These are phyloP conservation scores for Drosophila setosimentum DNA, from an alignment of 2,888 invertebrate species.

Conservation along the genomic window DNA sequence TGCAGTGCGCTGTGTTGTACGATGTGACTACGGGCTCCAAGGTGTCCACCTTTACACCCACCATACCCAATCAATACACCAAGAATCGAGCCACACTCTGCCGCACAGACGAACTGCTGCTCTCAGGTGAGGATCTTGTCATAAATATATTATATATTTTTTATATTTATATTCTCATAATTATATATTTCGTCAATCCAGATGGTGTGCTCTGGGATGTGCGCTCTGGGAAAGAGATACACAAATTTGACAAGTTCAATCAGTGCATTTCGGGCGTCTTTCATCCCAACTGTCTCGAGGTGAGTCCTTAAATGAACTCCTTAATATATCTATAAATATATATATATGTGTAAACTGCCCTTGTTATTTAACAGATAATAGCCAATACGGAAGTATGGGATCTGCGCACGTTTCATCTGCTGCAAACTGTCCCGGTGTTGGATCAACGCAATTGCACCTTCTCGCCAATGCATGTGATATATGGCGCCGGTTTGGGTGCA, in stretches of 20 bases:
- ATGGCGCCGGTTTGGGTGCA: slow-evolving; percentile 93
- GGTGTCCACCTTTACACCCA: slow-evolving; percentile 90
- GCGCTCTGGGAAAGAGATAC: slow-evolving; percentile 93
- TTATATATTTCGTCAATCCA: slow-evolving; percentile 59
- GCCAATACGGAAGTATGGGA: slow-evolving; percentile 99
- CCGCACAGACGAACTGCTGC: slow-evolving; percentile 96
- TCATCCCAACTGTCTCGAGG: slow-evolving; percentile 97
- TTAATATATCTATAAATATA: background rate
- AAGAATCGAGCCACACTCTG: slow-evolving; percentile 98
- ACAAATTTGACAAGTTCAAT: slow-evolving; percentile 99
- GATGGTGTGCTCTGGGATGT: slow-evolving; percentile 99
- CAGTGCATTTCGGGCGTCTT: slow-evolving; percentile 97
- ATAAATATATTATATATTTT: background rate
- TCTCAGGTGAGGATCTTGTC: slow-evolving; percentile 87
- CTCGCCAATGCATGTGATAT: slow-evolving; percentile 94
- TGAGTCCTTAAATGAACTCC: background rate
- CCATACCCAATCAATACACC: slow-evolving; percentile 95
- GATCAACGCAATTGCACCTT: slow-evolving; percentile 95
- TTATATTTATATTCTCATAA: background rate
- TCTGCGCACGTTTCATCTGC: slow-evolving; percentile 95
- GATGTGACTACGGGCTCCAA: slow-evolving; percentile 93
- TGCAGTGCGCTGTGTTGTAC: slow-evolving; percentile 88
- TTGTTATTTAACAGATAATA: slow-evolving; percentile 88
- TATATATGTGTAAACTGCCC: background rate
- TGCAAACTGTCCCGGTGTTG: slow-evolving; percentile 96